phyloP scores from a whole-genome alignment of 2,113 vertebrate species.

The Pelobates fuscus region DNA sequence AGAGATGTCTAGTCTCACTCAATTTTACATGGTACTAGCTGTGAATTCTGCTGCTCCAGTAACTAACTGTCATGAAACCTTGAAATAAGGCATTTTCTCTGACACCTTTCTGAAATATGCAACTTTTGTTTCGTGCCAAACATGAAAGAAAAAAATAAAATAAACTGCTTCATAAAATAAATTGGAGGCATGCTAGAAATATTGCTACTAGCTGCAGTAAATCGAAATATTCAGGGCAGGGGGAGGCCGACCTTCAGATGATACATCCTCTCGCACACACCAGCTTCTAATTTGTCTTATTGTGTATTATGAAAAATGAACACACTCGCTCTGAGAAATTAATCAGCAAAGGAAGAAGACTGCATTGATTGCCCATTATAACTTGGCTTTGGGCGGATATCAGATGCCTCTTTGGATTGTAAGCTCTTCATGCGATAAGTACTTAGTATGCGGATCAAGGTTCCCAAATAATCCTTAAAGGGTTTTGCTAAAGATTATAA shows the following conservation, averaged over 20 bases:
- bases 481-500: too few species aligned
- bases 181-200: conserved; percentile 33
- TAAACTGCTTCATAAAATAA: conserved; percentile 47
- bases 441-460: too few species aligned
- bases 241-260: conserved; percentile 37
- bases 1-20: too few species aligned
- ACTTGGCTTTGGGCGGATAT: not conserved
- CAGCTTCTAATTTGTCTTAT: conserved; percentile 42
- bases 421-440: not conserved
- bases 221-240: conserved; percentile 27
- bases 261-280: conserved; percentile 24
- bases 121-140: conserved; percentile 47
- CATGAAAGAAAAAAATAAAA: conserved; percentile 29
- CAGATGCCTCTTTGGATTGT: not conserved
- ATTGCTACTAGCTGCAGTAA: conserved; percentile 35
- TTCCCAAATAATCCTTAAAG: too few species aligned
- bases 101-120: conserved; percentile 44
- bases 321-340: not conserved
- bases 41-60: conserved; percentile 46
- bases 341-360: conserved; percentile 31
- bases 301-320: conserved; percentile 41
- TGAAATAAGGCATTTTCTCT: conserved; percentile 44
- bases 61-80: conserved; percentile 42
- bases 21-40: not conserved
- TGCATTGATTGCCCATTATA: conserved; percentile 38